These are phyloP conservation scores for Pao palembangensis DNA, from an alignment of 2,113 vertebrate genomes.

Conservation along the genomic window DNA sequence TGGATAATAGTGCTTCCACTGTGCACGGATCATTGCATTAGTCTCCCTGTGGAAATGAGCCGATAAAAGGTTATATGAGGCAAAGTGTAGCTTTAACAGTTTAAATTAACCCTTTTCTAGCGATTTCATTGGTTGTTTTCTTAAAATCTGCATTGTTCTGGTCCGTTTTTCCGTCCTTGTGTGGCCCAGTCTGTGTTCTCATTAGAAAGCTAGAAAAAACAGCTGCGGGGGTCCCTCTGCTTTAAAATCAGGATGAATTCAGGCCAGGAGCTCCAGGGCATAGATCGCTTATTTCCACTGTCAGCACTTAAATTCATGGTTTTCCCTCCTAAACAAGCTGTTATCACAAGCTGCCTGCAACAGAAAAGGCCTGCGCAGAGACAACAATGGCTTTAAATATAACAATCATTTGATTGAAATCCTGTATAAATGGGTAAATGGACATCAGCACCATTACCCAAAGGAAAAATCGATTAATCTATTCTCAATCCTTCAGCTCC, in stretches of 20 bases:
- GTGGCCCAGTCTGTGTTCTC: constrained; percentile 25
- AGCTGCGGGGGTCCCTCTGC: constrained; percentile 16
- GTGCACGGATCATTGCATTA: constrained; percentile 48
- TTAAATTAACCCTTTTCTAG: no score
- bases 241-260: constrained; percentile 44
- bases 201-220: constrained; percentile 33
- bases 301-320: constrained; percentile 13
- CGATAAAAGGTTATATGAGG: constrained; percentile 28
- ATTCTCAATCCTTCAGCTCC: constrained; percentile 13
- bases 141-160: no score
- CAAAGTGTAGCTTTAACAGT: no score
- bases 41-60: constrained; percentile 35
- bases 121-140: no score
- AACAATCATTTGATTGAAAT: not conserved
- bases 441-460: constrained; percentile 4
- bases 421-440: not conserved
- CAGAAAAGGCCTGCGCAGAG: not conserved
- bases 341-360: not conserved
- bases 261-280: constrained; percentile 21
- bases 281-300: constrained; percentile 11
- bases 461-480: constrained; percentile 30
- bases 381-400: no score
- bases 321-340: constrained; percentile 21
- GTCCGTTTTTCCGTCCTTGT: constrained; percentile 1
- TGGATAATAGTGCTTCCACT: constrained; percentile 32